These are phyloP conservation scores for Galaxea fascicularis DNA, from an alignment of 92 coral and sea anemone species.

Conservation along the genomic window DNA sequence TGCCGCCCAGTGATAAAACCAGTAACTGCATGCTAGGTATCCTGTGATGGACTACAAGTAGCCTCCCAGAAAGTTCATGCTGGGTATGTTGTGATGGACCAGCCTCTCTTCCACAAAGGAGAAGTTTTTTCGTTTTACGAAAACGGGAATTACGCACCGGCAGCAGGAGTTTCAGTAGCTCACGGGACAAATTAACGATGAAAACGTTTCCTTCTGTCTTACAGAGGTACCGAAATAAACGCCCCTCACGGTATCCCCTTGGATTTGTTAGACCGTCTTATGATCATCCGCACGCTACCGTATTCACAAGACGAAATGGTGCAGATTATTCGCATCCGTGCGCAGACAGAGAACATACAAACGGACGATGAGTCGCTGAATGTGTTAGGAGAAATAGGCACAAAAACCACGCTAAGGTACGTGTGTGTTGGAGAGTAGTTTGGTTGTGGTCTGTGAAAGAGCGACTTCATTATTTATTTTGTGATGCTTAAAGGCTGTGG, in stretches of 20 bases:
- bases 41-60: too few species aligned
- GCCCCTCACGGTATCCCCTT: constrained; percentile 99
- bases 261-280: constrained; percentile 96
- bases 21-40: too few species aligned
- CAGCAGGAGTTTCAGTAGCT: neutral
- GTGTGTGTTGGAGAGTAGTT: neutral
- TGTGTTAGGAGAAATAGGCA: constrained; percentile 92
- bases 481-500: neutral
- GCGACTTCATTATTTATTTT: neutral
- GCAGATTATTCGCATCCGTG: constrained; percentile 94
- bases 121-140: neutral
- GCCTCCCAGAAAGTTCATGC: too few species aligned
- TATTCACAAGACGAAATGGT: constrained; percentile 97
- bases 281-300: constrained; percentile 95
- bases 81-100: too few species aligned
- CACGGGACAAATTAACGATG: neutral
- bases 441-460: neutral
- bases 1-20: too few species aligned
- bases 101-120: neutral
- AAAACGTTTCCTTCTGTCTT: neutral
- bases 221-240: constrained; percentile 90
- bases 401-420: constrained; percentile 95
- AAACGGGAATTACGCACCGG: neutral
- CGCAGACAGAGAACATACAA: constrained; percentile 96
- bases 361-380: constrained; percentile 91